Conservation (phyloP, 1,140 invertebrate species). For the Drosophila setifemur region DNA sequence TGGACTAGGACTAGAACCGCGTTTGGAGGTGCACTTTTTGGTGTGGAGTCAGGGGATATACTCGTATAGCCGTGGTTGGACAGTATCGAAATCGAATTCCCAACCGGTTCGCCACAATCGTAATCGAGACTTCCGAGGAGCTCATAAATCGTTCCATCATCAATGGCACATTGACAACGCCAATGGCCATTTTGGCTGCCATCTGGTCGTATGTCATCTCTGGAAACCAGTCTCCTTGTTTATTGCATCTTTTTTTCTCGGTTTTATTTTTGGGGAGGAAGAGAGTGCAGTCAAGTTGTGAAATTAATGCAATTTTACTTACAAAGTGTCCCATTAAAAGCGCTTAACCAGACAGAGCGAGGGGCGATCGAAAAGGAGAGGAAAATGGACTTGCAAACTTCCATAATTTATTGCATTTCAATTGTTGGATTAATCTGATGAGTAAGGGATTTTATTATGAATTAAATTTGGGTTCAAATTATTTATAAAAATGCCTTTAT, state of each 20-base stretch:
- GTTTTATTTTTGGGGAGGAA: neutral
- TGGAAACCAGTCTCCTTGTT: neutral
- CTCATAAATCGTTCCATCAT: conserved; percentile 74
- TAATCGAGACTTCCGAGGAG: conserved; percentile 18
- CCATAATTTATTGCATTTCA: too few species aligned
- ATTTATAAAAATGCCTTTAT: too few species aligned
- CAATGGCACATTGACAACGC: conserved; percentile 68
- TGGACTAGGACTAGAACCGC: too few species aligned
- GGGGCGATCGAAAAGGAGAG: too few species aligned
- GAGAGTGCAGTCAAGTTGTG: conserved; percentile 32
- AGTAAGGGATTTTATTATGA: too few species aligned
- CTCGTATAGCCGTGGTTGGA: neutral
- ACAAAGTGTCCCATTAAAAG: conserved; percentile 76
- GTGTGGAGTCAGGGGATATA: too few species aligned
- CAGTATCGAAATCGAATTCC: conserved; percentile 49
- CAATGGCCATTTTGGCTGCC: conserved; percentile 39
- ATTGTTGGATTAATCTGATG: too few species aligned
- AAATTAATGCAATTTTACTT: conserved; percentile 79
- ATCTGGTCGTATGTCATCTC: conserved; percentile 34
- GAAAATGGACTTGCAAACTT: too few species aligned
- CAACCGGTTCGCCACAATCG: conserved; percentile 45
- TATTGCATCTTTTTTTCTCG: neutral
- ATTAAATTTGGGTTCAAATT: too few species aligned
- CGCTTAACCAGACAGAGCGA: conserved; percentile 32
- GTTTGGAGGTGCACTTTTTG: too few species aligned